Percentiles rank a stretch among this genome's conserved stretches.
These are phyloP conservation scores for Amazona vittata DNA, from an alignment of 2,113 vertebrate species.

Conservation along the genomic window DNA sequence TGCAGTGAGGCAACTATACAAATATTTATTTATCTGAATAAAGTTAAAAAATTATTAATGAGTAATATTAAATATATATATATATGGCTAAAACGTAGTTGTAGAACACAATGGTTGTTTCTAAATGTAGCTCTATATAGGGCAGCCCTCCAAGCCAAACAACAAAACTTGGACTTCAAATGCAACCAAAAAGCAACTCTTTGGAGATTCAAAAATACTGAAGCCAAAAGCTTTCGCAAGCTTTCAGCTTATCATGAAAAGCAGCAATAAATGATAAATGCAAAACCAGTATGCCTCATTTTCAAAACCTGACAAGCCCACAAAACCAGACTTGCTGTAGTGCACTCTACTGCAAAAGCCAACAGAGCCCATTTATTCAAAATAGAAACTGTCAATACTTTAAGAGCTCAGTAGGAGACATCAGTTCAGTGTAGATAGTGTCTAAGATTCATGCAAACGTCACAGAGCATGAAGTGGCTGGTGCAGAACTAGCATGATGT, in stretches of 20 bases:
- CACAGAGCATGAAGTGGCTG: neutral
- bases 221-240: neutral
- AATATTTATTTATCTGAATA: neutral
- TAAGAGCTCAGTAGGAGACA: neutral
- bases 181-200: neutral
- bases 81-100: neutral
- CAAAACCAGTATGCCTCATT: neutral
- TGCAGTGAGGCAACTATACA: neutral
- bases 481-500: neutral
- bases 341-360: neutral
- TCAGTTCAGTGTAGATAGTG: neutral
- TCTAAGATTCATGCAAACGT: neutral
- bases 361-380: neutral
- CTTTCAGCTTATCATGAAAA: neutral
- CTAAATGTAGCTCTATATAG: neutral
- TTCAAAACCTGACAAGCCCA: neutral
- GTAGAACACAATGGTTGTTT: neutral
- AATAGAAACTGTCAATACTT: neutral
- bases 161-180: neutral
- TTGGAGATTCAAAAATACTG: neutral
- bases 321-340: neutral
- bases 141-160: neutral
- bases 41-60: neutral
- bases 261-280: neutral
- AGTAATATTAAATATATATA: neutral